Evolutionary conservation across 2,797 vertebrate species (phyloP).

Genomic region (Harpagifer antarcticus): DNA sequence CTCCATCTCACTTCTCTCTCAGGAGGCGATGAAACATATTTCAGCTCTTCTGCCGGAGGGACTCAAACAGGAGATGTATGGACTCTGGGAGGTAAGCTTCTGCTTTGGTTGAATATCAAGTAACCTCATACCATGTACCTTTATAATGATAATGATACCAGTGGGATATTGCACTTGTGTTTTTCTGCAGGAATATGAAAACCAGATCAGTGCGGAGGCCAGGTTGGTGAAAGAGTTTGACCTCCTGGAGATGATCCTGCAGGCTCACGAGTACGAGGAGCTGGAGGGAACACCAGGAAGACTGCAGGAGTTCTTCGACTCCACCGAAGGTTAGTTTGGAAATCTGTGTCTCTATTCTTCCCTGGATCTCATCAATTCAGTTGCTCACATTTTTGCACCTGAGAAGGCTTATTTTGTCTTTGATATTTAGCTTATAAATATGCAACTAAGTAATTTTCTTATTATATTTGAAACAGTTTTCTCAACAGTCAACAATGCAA

Average conservation of each 20-base stretch:
- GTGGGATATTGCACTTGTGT: neutral
- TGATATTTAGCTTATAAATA: neutral
- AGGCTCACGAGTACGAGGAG: conserved; percentile 96
- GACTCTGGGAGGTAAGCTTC: conserved; percentile 91
- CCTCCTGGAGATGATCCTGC: conserved; percentile 96
- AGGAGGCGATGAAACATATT: conserved; percentile 94
- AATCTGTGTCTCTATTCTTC: neutral
- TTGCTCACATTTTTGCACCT: neutral
- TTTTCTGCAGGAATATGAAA: conserved; percentile 91
- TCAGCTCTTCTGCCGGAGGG: conserved; percentile 88
- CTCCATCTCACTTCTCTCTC: neutral
- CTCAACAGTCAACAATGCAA: neutral
- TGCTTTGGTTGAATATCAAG: neutral
- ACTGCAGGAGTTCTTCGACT: conserved; percentile 96
- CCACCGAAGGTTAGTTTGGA: conserved; percentile 86
- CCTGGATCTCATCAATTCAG: neutral
- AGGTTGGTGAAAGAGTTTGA: conserved; percentile 95
- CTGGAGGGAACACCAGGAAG: conserved; percentile 90
- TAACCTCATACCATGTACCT: neutral
- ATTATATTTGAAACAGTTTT: neutral
- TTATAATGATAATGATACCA: neutral
- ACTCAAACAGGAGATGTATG: conserved; percentile 90
- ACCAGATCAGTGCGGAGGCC: conserved; percentile 90
- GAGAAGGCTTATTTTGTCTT: neutral
- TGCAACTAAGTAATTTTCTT: neutral